Evolutionary conservation across 2,888 invertebrate genomes (phyloP), one percentile per base, ranked within the genome.

Genomic region (Synergus laeviventris): DNA sequence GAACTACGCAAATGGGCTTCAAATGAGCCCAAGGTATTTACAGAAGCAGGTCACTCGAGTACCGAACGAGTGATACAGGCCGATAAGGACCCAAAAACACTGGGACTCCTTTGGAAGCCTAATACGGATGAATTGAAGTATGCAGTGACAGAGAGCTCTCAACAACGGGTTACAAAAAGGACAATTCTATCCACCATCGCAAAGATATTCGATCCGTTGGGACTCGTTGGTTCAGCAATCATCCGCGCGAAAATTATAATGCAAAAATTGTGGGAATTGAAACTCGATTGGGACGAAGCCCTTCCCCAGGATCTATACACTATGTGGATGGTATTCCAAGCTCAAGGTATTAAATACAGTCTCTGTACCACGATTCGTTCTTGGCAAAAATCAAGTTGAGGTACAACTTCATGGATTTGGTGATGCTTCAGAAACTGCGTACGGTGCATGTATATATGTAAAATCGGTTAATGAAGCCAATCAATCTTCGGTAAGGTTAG

Each of bases 241-340:
- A 73, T 81, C 8, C 36, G 36, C 36, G 36, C 36, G 2, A 38
- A 38, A 38, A 9, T 38, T 7, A 39, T 12, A 2, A 66, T 74
- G 0, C 81, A 82, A 66, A 64, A 79, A 54, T 36, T 75, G 2
- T 75, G 78, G 78, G 1, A 39, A 31, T 14, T 66, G 16, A 16
- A 78, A 36, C 4, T 75, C 12, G 45, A 24, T 12, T 84, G 84
- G 84, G 84, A 86, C 66, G 79, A 81, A 16, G 24, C 38, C 1
- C 54, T 82, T 1, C 81, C 81, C 9, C 21, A 11, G 21, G 21
- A 59, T 5, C 21, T 75, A 1, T 74, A 73, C 18, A 38, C 42
- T 1, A 5, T 12, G 8, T 76, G 78, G 73, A 14, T 12, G n/a
- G 39, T 73, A 24, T 31, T 36, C n/a, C 14, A n/a, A 9, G 16